phyloP scores from a whole-genome alignment of 2,797 vertebrate species.

The Melanotaenia maccullochi region DNA sequence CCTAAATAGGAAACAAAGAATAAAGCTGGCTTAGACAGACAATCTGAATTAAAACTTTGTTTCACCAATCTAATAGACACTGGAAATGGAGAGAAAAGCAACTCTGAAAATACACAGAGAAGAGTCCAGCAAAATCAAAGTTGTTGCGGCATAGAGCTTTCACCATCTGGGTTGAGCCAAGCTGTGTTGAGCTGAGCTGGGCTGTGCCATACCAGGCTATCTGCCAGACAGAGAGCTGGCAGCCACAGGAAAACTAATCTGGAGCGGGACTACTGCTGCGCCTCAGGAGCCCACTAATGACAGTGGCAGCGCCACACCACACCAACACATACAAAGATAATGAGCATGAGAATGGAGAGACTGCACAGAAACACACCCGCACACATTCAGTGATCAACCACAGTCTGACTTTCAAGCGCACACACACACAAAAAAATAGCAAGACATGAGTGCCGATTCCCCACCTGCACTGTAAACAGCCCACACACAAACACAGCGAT shows the following conservation, averaged over 20 bases:
- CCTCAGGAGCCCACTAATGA: conserved; percentile 84
- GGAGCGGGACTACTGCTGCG: conserved; percentile 81
- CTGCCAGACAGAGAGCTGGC: conserved; percentile 84
- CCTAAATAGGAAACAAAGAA: conserved; percentile 20
- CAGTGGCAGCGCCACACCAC: conserved; percentile 73
- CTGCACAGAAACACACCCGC: conserved; percentile 58
- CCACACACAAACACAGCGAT: conserved; percentile 62
- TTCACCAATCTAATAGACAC: conserved; percentile 57
- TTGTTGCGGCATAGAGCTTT: conserved; percentile 75
- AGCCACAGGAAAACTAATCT: conserved; percentile 80
- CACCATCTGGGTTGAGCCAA: conserved; percentile 81
- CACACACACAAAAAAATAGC: conserved; percentile 50
- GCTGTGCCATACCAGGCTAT: conserved; percentile 75
- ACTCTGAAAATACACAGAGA: conserved; percentile 56
- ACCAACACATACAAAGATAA: conserved; percentile 74
- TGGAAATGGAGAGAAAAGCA: conserved; percentile 45
- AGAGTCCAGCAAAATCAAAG: conserved; percentile 73
- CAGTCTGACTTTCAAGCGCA: conserved; percentile 41
- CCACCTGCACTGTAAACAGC: conserved; percentile 63
- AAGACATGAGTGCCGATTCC: conserved; percentile 54
- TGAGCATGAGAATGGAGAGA: conserved; percentile 69
- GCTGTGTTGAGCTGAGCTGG: conserved; percentile 75
- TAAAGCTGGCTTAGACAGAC: conserved; percentile 30
- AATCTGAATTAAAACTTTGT: conserved; percentile 55
- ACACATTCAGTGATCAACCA: conserved; percentile 64